phyloP scores from a whole-genome alignment of 2,888 invertebrate genomes.

The Torymus aiolomorphi region DNA sequence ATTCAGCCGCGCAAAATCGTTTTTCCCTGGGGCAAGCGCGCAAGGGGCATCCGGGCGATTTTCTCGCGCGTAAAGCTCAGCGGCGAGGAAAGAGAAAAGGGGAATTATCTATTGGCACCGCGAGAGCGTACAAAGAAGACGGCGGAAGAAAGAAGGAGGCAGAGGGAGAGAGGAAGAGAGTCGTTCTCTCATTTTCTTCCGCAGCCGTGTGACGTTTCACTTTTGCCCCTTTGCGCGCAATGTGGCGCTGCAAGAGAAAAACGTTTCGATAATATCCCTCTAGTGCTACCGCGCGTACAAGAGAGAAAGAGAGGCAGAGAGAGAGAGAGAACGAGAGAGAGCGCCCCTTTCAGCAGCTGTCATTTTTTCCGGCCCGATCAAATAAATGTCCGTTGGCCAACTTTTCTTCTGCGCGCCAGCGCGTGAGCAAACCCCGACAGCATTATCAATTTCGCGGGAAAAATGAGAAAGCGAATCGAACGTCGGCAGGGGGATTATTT shows the following conservation, averaged over 20 bases:
- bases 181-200: conserved; percentile 34
- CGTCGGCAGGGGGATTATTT: too few species aligned
- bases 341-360: too few species aligned
- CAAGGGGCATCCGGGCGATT: conserved; percentile 29
- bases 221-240: conserved; percentile 12
- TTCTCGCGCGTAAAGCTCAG: conserved; percentile 50
- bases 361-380: not conserved
- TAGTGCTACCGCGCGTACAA: too few species aligned
- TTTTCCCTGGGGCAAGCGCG: conserved; percentile 2
- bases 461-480: too few species aligned
- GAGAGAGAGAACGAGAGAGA: too few species aligned
- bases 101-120: conserved; percentile 52
- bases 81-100: conserved; percentile 48
- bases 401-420: not conserved
- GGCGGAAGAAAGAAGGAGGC: too few species aligned
- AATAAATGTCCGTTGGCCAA: not conserved
- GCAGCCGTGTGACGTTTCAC: conserved; percentile 28
- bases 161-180: not conserved
- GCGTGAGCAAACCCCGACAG: too few species aligned
- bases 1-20: conserved; percentile 38
- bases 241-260: too few species aligned
- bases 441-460: too few species aligned
- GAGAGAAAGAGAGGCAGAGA: too few species aligned
- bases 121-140: conserved; percentile 33
- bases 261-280: too few species aligned